Evolutionary conservation across 2,113 vertebrate genomes (phyloP), one percentile per base, ranked within the genome.

Genomic region (Chloropsis cyanopogon): DNA sequence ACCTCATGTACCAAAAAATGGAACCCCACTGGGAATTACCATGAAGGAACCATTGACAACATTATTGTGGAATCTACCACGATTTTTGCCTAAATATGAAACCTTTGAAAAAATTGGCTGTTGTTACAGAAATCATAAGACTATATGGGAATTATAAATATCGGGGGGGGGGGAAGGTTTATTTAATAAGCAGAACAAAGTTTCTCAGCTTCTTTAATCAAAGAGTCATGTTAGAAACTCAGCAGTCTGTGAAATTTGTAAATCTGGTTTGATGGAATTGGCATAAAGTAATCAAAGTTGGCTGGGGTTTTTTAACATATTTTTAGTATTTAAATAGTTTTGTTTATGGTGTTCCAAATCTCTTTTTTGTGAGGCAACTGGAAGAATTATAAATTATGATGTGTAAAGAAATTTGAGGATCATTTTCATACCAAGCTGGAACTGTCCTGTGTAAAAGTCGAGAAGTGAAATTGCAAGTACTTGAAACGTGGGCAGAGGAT

Each of bases 251-350:
- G 77, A 73, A 88, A 76, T 69, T 37, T 47, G 0, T 53, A 44
- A 81, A 11, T 21, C 39, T n/a, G 47, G 2, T 68, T 87, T 82
- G 33, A 52, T 68, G 24, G 47, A 75, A 71, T 7, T 79, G 81
- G 69, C 37, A 78, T 3, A 47, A 37, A 61, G n/a, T 9, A 68
- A 78, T 24, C 12, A 17, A 13, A 41, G 4, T 49, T 87, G 11
- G 4, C 9, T 44, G 11, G 4, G 10, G 4, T n/a, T 9, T 39
- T 46, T 3, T 1, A 22, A 49, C 3, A 5, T 7, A 10, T 46
- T 88, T 37, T n/a, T 35, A 25, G 18, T 77, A 49, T 42, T 22
- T 64, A 42, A 60, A 24, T 56, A 24, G 3, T 60, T 44, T 60
- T 18, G 29, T 26, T 37, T 86, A 23, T 52, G 59, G 9, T 0